phyloP scores from a whole-genome alignment of 2,113 vertebrate genomes.

The Xiphophorus couchianus region DNA sequence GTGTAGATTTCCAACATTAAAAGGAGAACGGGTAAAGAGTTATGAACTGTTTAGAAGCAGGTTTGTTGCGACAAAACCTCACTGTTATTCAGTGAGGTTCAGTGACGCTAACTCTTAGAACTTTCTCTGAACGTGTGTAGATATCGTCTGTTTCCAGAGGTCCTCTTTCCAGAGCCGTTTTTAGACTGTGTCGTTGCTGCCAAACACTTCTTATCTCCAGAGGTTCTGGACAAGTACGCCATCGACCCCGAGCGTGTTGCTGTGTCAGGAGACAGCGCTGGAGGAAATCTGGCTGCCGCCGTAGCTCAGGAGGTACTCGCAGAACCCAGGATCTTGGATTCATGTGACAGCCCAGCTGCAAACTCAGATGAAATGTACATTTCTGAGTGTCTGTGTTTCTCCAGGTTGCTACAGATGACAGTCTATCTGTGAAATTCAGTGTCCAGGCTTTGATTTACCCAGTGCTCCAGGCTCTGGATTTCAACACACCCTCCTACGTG shows the following conservation, averaged over 20 bases:
- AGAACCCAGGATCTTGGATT: neutral
- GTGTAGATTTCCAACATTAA: too few relatives aligned
- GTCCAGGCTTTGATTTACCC: constrained; percentile 91
- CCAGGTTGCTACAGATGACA: constrained; percentile 63
- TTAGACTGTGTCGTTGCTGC: constrained; percentile 85
- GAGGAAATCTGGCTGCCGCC: constrained; percentile 93
- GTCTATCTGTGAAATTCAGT: constrained; percentile 63
- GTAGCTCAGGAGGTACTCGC: constrained; percentile 88
- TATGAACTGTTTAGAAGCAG: too few relatives aligned
- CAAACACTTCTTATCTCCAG: constrained; percentile 86
- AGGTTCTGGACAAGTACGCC: constrained; percentile 83
- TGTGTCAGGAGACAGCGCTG: constrained; percentile 93
- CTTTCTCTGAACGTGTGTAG: constrained; percentile 64
- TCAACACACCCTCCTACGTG: constrained; percentile 90
- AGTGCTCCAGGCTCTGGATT: constrained; percentile 89
- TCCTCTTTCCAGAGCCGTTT: constrained; percentile 87
- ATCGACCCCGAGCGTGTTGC: constrained; percentile 89
- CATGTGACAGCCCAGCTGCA: neutral
- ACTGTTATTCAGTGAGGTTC: neutral
- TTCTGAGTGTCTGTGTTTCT: neutral
- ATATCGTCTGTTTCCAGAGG: constrained; percentile 89
- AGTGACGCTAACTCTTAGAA: neutral
- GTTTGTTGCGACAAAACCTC: too few relatives aligned
- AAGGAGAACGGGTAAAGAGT: too few relatives aligned
- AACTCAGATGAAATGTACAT: neutral